Evolutionary conservation across 2,888 invertebrate species (phyloP), one percentile per base, ranked within the genome.

Genomic region (Halictus ligatus): DNA sequence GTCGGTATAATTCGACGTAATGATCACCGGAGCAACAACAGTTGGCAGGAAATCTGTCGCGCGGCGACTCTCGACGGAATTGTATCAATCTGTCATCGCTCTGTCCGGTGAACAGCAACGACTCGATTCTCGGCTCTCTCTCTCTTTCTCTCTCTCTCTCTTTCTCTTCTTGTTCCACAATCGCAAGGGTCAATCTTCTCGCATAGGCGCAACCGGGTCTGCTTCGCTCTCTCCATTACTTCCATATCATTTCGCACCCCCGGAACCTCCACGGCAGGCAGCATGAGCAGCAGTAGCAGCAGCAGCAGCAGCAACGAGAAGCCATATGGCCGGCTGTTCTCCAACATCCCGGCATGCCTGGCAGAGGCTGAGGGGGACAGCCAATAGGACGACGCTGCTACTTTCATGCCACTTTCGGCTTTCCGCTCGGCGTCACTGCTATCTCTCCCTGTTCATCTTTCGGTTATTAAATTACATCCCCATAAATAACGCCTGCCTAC

Each of bases 221-320:
- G 82, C 80, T 78, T 90, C 29, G 29, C 29, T 29, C 84, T 90
- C 58, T 93, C 92, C 92, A 94, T 95, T 95, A 95, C 95, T 95
- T 95, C 95, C 95, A 94, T 95, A 94, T 95, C 95, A 95, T 95
- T 95, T 95, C 94, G 92, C 95, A 95, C 95, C 95, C 95, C 92
- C 93, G 92, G 91, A 93, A 89, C 81, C 86, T 77, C 74, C 71
- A 69, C 35, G 35, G 35, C 35, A 35, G 35, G 35, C 29, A 29
- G 29, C 29, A 35, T 2, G 3, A 83, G 81, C 69, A 73, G 80
- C 0, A 35, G 58, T n/a, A n/a, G 58, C n/a, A 12, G n/a, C 58
- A 10, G 58, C 1, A n/a, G 1, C 12, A 12, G n/a, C 2, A 4
- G n/a, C 58, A 4, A 85, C 88, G 54, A 21, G 79, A 60, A 74